Conservation (phyloP, 2,113 vertebrate species). For the Xenopus tropicalis region DNA sequence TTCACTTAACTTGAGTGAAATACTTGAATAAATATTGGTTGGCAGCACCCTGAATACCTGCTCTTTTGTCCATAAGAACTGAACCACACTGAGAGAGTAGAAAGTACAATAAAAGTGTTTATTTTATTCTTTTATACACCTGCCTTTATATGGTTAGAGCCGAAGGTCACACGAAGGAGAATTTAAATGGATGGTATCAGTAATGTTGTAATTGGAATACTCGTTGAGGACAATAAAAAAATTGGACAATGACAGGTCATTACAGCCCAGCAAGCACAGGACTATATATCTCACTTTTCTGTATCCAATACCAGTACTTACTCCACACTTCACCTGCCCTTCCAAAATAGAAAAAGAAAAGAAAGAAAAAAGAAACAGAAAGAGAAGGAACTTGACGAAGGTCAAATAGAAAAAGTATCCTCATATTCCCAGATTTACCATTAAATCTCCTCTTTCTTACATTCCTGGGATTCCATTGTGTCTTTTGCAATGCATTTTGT, state of each 20-base stretch:
- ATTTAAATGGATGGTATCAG: slow-evolving; percentile 34
- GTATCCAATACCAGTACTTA: slow-evolving; percentile 15
- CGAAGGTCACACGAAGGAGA: slow-evolving; percentile 33
- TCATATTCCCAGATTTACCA: no score
- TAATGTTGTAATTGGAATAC: slow-evolving; percentile 21
- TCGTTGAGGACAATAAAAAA: slow-evolving; percentile 18
- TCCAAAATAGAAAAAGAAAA: background rate
- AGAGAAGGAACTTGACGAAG: background rate
- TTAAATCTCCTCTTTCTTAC: no score
- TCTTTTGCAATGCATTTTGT: no score
- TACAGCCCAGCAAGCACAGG: background rate
- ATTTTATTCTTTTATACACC: slow-evolving; percentile 12
- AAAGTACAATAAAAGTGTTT: slow-evolving; percentile 32
- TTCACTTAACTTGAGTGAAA: no score
- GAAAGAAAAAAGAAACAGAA: no score
- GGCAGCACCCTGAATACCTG: background rate
- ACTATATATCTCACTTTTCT: slow-evolving; percentile 11
- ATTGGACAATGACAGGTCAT: slow-evolving; percentile 35
- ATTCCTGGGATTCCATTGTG: no score
- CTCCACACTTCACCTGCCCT: background rate
- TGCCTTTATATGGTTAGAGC: slow-evolving; percentile 18
- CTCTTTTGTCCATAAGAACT: slow-evolving; percentile 7
- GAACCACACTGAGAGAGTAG: slow-evolving; percentile 13
- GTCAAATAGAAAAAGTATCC: background rate
- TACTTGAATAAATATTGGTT: background rate